These are phyloP conservation scores for Astatoreochromis straeleni DNA, from an alignment of 2,113 vertebrate species.

Conservation along the genomic window DNA sequence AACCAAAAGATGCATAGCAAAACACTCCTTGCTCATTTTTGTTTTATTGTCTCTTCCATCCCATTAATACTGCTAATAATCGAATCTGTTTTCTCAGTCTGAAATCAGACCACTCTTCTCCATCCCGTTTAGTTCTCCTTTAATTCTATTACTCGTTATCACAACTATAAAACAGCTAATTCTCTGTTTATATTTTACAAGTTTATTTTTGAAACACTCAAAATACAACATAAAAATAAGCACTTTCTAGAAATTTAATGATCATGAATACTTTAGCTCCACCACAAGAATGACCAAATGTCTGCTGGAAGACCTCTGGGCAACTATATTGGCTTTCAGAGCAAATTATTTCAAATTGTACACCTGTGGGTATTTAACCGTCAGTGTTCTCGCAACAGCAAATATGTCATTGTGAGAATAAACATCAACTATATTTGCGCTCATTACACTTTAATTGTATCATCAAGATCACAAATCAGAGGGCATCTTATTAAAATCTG, in stretches of 20 bases:
- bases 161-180: background rate
- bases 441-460: conserved; percentile 57
- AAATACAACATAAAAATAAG: background rate
- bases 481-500: conserved; percentile 17
- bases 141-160: background rate
- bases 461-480: conserved; percentile 27
- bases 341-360: conserved; percentile 55
- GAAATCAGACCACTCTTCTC: background rate
- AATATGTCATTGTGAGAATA: conserved; percentile 62
- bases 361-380: conserved; percentile 56
- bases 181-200: background rate
- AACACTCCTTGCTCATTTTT: background rate
- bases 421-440: conserved; percentile 62
- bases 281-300: background rate
- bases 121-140: background rate
- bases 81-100: background rate
- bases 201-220: background rate
- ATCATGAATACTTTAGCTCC: background rate
- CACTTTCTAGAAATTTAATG: background rate
- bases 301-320: conserved; percentile 35
- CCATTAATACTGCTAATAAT: background rate
- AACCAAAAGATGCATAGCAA: background rate
- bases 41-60: background rate
- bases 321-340: conserved; percentile 32
- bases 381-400: conserved; percentile 41